Conservation (phyloP, 2,113 vertebrate genomes). For the Myodes glareolus region DNA sequence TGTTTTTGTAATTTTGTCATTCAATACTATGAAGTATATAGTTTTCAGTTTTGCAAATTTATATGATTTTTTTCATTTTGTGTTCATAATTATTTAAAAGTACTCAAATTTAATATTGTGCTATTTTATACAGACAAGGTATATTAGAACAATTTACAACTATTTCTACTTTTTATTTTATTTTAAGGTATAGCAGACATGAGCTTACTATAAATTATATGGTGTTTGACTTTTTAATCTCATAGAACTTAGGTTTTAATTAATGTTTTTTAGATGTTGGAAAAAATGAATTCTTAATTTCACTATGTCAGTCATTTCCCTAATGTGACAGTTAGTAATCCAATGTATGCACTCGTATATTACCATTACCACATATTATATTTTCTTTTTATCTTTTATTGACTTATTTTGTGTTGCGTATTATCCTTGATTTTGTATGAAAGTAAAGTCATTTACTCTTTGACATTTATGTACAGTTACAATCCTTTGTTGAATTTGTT, state of each 20-base stretch:
- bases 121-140: neutral
- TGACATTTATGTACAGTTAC: neutral
- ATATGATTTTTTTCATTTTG: neutral
- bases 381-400: neutral
- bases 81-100: neutral
- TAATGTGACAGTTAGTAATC: neutral
- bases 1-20: neutral
- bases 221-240: neutral
- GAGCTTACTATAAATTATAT: neutral
- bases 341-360: neutral
- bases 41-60: neutral
- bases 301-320: neutral
- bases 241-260: neutral
- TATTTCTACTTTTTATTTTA: neutral
- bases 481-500: neutral
- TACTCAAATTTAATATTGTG: neutral
- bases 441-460: neutral
- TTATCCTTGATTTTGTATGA: neutral
- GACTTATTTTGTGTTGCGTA: neutral
- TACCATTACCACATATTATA: neutral
- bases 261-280: neutral
- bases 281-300: conserved; percentile 15
- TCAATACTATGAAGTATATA: neutral
- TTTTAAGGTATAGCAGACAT: neutral
- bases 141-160: neutral